These are phyloP conservation scores for Hormaphis cornu DNA, from an alignment of 1,140 invertebrate genomes.

Conservation along the genomic window DNA sequence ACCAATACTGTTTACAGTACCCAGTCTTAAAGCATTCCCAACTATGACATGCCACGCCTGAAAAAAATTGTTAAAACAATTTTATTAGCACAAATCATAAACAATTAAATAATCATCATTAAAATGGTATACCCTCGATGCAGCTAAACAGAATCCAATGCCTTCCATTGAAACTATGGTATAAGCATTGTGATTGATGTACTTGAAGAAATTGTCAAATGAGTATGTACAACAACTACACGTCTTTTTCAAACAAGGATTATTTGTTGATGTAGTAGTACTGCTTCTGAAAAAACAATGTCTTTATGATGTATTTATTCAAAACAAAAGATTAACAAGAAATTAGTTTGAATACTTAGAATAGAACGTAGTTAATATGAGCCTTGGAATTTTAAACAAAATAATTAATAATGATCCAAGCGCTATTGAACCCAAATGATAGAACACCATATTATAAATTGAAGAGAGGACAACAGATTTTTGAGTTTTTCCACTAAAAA, in stretches of 20 bases:
- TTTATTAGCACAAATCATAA: not conserved
- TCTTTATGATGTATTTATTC: not conserved
- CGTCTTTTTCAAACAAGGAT: conserved; percentile 49
- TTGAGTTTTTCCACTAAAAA: conserved; percentile 32
- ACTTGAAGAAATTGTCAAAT: conserved; percentile 81
- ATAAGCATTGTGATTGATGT: conserved; percentile 87
- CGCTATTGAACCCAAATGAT: conserved; percentile 83
- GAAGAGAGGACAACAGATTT: conserved; percentile 58
- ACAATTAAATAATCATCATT: not conserved
- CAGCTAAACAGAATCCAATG: conserved; percentile 70
- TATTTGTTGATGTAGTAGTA: not conserved
- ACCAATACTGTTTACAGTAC: conserved; percentile 85
- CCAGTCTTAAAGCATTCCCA: conserved; percentile 75
- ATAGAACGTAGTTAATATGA: conserved; percentile 75
- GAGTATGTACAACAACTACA: conserved; percentile 85
- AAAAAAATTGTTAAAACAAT: conserved; percentile 34
- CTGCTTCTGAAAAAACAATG: not conserved
- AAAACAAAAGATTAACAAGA: not conserved
- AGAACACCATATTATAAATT: conserved; percentile 66
- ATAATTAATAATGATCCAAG: conserved; percentile 85
- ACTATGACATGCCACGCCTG: conserved; percentile 77
- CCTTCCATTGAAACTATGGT: conserved; percentile 80
- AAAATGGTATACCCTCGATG: conserved; percentile 55
- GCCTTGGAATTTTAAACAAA: conserved; percentile 75
- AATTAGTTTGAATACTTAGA: conserved; percentile 57